These are phyloP conservation scores for Chelmon rostratus DNA, from an alignment of 2,797 vertebrate species.

Conservation along the genomic window DNA sequence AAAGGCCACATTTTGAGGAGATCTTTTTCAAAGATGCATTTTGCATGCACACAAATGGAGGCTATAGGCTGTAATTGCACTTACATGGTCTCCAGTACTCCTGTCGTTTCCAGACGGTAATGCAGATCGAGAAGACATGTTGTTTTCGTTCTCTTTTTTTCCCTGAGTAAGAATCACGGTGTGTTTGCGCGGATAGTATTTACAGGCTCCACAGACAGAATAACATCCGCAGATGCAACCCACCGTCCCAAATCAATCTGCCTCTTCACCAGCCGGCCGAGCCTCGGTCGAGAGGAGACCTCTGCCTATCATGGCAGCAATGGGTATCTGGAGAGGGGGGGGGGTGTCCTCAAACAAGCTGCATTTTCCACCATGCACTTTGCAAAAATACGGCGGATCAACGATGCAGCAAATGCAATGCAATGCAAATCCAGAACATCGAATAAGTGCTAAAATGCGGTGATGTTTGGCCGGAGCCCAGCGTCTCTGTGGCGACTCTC, in stretches of 20 bases:
- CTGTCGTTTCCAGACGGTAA: conserved; percentile 92
- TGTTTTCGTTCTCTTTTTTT: conserved; percentile 64
- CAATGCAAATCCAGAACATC: conserved; percentile 62
- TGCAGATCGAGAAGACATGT: conserved; percentile 92
- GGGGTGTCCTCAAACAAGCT: conserved; percentile 82
- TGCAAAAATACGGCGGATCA: conserved; percentile 51
- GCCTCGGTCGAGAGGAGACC: conserved; percentile 80
- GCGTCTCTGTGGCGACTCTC: conserved; percentile 82
- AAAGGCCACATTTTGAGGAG: conserved; percentile 42
- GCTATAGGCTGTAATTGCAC: conserved; percentile 73
- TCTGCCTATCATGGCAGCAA: conserved; percentile 86
- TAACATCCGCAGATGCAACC: conserved; percentile 75
- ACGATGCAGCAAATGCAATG: conserved; percentile 68
- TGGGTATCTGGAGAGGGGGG: conserved; percentile 68
- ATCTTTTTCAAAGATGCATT: conserved; percentile 41
- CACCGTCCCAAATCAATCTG: conserved; percentile 81
- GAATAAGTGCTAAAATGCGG: conserved; percentile 78
- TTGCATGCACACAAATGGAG: conserved; percentile 60
- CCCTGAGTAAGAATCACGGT: conserved; percentile 80
- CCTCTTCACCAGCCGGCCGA: conserved; percentile 77
- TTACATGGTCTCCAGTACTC: conserved; percentile 91
- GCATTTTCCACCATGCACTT: conserved; percentile 77
- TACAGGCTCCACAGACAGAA: conserved; percentile 69
- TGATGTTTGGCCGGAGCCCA: conserved; percentile 84
- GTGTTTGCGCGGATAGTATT: conserved; percentile 60